These are phyloP conservation scores for Neostethus bicornis DNA, from an alignment of 2,797 vertebrate genomes.

Conservation along the genomic window DNA sequence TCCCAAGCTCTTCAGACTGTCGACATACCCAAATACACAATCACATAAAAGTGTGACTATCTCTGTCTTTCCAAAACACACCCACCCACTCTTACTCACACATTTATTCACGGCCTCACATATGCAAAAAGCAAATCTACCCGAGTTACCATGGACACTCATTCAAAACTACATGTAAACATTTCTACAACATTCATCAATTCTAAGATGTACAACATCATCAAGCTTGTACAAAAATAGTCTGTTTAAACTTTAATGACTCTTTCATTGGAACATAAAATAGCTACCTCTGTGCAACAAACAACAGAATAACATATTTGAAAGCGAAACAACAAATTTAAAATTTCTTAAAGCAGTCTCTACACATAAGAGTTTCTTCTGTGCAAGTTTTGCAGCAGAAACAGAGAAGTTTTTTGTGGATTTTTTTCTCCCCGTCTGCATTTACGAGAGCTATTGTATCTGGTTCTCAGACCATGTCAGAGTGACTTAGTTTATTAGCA, in stretches of 20 bases:
- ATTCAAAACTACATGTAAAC: conserved; percentile 15
- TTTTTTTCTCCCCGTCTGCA: conserved; percentile 12
- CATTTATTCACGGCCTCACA: conserved; percentile 34
- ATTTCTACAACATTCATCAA: conserved; percentile 31
- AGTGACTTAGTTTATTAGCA: conserved; percentile 22
- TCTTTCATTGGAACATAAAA: conserved; percentile 26
- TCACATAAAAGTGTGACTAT: conserved; percentile 41
- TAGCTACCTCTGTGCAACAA: conserved; percentile 14
- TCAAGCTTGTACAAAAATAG: conserved; percentile 32
- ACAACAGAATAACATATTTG: conserved; percentile 26
- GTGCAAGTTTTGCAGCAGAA: conserved; percentile 36
- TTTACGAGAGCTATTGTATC: conserved; percentile 11
- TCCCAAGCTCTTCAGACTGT: conserved; percentile 34
- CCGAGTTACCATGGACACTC: conserved; percentile 8
- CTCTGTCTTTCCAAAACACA: conserved; percentile 23
- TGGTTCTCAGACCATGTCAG: conserved; percentile 8
- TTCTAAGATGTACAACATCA: conserved; percentile 40
- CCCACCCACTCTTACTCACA: conserved; percentile 32
- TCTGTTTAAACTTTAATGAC: conserved; percentile 50
- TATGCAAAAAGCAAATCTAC: conserved; percentile 34
- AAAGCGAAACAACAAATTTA: conserved; percentile 42
- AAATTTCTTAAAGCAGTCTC: conserved; percentile 41
- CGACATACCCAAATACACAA: conserved; percentile 39
- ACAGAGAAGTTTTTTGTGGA: conserved; percentile 14
- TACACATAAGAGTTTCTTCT: conserved; percentile 49